Percentiles rank a stretch among this genome's conserved stretches.
Evolutionary conservation across 2,888 invertebrate species (phyloP).

Genomic region (Deroplatys truncata): DNA sequence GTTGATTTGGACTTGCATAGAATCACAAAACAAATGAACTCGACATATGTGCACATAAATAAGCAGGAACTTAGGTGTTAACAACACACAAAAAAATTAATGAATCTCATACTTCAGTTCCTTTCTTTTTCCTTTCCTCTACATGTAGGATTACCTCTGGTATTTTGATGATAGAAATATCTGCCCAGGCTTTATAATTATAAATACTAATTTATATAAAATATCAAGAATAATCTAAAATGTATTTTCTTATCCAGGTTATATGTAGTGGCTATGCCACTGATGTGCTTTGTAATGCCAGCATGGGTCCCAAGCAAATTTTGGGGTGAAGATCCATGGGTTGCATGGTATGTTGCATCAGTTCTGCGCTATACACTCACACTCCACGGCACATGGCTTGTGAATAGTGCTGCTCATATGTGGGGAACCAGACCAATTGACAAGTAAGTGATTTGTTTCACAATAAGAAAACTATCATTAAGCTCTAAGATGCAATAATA

Average conservation of each 20-base stretch:
- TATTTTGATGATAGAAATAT: too few species aligned
- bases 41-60: too few species aligned
- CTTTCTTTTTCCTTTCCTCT: too few species aligned
- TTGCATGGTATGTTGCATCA: slow-evolving; percentile 67
- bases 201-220: not conserved
- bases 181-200: too few species aligned
- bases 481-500: too few species aligned
- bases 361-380: slow-evolving; percentile 72
- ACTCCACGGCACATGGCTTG: slow-evolving; percentile 86
- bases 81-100: too few species aligned
- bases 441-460: slow-evolving; percentile 52
- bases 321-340: slow-evolving; percentile 70
- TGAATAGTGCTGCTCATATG: slow-evolving; percentile 90
- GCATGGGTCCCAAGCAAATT: slow-evolving; percentile 68
- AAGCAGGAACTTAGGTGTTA: too few species aligned
- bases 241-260: slow-evolving; percentile 52
- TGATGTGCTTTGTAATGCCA: slow-evolving; percentile 77
- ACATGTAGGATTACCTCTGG: too few species aligned
- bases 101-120: too few species aligned
- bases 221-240: not conserved
- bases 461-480: not conserved
- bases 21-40: too few species aligned
- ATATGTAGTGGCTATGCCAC: slow-evolving; percentile 70
- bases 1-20: too few species aligned
- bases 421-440: slow-evolving; percentile 91